Conservation (phyloP, 2,888 invertebrate genomes). For the Lepidochitona cinerea region DNA sequence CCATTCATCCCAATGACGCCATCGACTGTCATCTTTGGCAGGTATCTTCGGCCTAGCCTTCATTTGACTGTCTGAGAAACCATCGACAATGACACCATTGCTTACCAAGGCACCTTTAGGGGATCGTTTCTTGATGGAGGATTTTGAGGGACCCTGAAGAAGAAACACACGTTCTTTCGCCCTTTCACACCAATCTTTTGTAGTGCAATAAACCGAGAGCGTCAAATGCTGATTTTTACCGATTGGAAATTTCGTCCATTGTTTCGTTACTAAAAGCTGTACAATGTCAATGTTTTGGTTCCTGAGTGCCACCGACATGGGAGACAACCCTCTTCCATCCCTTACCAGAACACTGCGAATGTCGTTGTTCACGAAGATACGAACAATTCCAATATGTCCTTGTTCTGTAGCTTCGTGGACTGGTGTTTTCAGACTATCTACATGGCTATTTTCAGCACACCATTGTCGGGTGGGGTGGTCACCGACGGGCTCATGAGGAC, state of each 20-base stretch:
- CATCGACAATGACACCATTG: constrained; percentile 60
- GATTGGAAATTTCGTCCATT: constrained; percentile 67
- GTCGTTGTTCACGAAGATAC: constrained; percentile 65
- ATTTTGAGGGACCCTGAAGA: constrained; percentile 58
- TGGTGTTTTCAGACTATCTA: constrained; percentile 59
- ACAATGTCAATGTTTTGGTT: constrained; percentile 64
- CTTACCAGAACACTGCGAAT: constrained; percentile 62
- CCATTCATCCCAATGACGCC: neutral
- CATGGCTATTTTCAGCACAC: constrained; percentile 59
- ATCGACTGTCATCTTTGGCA: neutral
- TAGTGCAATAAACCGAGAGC: constrained; percentile 56
- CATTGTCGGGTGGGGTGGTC: constrained; percentile 65
- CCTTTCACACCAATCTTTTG: constrained; percentile 64
- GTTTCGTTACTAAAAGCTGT: constrained; percentile 67
- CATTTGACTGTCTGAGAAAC: constrained; percentile 59
- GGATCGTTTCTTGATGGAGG: constrained; percentile 49
- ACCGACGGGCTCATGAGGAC: constrained; percentile 66
- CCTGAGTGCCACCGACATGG: constrained; percentile 65
- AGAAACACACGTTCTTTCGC: constrained; percentile 61
- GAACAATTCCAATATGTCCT: constrained; percentile 62
- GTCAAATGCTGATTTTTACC: constrained; percentile 54
- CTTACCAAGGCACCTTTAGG: constrained; percentile 54
- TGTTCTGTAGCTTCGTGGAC: constrained; percentile 67
- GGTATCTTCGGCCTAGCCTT: constrained; percentile 48
- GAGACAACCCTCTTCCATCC: constrained; percentile 64